Percentiles rank a stretch among this genome's conserved stretches.
phyloP scores from a whole-genome alignment of 2,113 vertebrate species.

The Notothenia coriiceps region DNA sequence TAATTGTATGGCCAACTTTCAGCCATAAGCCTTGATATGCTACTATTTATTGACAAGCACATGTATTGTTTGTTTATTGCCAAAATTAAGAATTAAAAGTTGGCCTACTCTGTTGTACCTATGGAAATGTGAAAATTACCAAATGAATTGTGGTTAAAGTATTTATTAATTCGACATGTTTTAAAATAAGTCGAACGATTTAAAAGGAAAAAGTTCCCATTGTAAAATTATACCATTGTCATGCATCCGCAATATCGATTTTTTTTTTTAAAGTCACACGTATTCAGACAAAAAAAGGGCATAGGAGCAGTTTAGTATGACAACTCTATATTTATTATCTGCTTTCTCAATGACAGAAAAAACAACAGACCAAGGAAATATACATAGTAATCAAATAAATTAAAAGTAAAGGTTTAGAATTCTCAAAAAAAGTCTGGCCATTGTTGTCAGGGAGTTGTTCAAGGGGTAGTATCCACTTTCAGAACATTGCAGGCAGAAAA shows the following conservation, averaged over 20 bases:
- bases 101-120: too few species aligned
- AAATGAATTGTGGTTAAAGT: background rate
- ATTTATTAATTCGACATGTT: background rate
- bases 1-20: too few species aligned
- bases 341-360: background rate
- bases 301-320: background rate
- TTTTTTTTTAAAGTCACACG: too few species aligned
- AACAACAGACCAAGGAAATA: slow-evolving; percentile 26
- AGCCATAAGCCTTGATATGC: too few species aligned
- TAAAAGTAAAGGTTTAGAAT: background rate
- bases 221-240: background rate
- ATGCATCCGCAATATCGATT: too few species aligned
- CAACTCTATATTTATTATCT: slow-evolving; percentile 1
- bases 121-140: too few species aligned
- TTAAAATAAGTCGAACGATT: background rate
- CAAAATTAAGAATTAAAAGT: too few species aligned
- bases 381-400: background rate
- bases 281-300: too few species aligned
- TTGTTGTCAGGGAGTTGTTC: background rate
- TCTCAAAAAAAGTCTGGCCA: too few species aligned
- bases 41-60: too few species aligned
- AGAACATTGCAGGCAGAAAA: background rate
- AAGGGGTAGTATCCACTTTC: background rate
- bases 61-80: too few species aligned
- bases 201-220: background rate